Conservation (phyloP, 2,797 vertebrate species). For the Kryptolebias ocellatus region DNA sequence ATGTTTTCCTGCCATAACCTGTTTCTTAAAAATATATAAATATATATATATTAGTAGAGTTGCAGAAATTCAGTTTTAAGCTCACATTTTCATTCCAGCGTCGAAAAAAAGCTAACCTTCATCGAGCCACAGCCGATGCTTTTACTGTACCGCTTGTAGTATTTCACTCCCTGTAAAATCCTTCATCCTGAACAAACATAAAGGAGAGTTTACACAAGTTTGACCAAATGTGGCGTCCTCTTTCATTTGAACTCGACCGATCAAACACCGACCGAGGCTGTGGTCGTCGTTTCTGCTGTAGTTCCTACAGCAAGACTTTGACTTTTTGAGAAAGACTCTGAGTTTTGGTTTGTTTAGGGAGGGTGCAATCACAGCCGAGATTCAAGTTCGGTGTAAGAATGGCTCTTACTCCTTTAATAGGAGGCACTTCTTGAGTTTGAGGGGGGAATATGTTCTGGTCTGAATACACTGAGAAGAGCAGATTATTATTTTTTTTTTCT, state of each 20-base stretch:
- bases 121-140: conserved; percentile 31
- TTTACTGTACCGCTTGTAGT: conserved; percentile 15
- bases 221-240: conserved; percentile 7
- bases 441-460: too few species aligned
- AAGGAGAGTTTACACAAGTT: conserved; percentile 15
- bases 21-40: not conserved
- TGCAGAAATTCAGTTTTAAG: conserved; percentile 20
- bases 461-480: too few species aligned
- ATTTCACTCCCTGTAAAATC: conserved; percentile 39
- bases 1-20: conserved; percentile 20
- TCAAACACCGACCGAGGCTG: not conserved
- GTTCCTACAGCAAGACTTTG: too few species aligned
- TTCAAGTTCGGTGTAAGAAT: too few species aligned
- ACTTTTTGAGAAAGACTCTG: too few species aligned
- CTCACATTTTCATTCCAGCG: conserved; percentile 16
- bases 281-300: not conserved
- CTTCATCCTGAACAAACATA: conserved; percentile 30
- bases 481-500: too few species aligned
- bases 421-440: too few species aligned
- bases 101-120: conserved; percentile 33
- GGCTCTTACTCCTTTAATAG: too few species aligned
- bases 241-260: not conserved
- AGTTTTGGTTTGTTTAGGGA: too few species aligned
- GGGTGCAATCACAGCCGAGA: too few species aligned
- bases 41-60: too few species aligned